These are phyloP conservation scores for Mixornis gularis DNA, from an alignment of 2,113 vertebrate species.

Conservation along the genomic window DNA sequence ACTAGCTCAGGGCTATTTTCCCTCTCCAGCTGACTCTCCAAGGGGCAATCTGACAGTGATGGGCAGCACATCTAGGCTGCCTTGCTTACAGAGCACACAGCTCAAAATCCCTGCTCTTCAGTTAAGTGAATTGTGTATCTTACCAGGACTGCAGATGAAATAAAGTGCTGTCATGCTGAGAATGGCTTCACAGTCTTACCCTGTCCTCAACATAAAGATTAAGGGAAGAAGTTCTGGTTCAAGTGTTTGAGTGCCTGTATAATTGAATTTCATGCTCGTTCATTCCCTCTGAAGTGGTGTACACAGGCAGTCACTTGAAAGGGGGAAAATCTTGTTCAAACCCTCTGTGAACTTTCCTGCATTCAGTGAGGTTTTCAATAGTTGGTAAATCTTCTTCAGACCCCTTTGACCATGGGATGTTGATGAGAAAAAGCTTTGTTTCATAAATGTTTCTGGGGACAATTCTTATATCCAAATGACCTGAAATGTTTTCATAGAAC, in stretches of 20 bases:
- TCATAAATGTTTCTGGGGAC: not conserved
- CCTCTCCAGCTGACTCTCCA: not conserved
- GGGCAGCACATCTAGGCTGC: not conserved
- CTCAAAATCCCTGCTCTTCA: conserved; percentile 40
- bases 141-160: conserved; percentile 56
- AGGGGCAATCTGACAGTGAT: not conserved
- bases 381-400: not conserved
- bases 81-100: not conserved
- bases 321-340: conserved; percentile 72
- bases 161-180: conserved; percentile 47
- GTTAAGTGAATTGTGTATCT: conserved; percentile 42
- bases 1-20: not conserved
- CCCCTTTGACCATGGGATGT: not conserved
- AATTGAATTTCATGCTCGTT: conserved; percentile 93
- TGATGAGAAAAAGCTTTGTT: not conserved
- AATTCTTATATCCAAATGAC: not conserved
- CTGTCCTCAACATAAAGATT: conserved; percentile 79
- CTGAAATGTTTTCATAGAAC: not conserved
- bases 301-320: conserved; percentile 90
- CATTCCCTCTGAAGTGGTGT: conserved; percentile 93
- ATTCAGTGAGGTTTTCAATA: not conserved
- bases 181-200: conserved; percentile 51
- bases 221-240: conserved; percentile 81
- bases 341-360: conserved; percentile 68
- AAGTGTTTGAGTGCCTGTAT: conserved; percentile 76